Base-by-base conservation (phyloP, 2,888 invertebrate genomes). In the Tenthredo notha region DNA sequence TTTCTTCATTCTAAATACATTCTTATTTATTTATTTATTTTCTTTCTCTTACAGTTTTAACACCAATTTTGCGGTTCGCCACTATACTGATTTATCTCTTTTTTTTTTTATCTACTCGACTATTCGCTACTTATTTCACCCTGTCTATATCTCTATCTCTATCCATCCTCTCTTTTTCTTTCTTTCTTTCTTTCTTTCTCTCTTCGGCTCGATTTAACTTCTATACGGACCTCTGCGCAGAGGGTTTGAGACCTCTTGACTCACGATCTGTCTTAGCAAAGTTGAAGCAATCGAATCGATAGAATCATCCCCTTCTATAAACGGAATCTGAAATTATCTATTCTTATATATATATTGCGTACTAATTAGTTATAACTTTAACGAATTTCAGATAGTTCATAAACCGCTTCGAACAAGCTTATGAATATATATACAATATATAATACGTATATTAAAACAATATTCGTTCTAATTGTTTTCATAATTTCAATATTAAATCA, bases 201-300 rank as follows among this genome's bases (percentile, higher is more conserved):
- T 74, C 43, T 40, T 43, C 21, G 21, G 74, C 74, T 43, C 21
- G 40, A 43, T 74, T 43, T 43, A 43, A 33, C 67, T 29, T 18
- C 43, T 25, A 43, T 25, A 43, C n/a, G 40, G 40, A 67, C 33
- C 67, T 67, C 33, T 33, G 67, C 67, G 33, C 29, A 12, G 61
- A 61, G 33, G 40, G 70, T 70, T 33, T n/a, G 33, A 33, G n/a
- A 15, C 70, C 40, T 37, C 70, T 70, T 70, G 70, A 29, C 37
- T 70, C 37, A 18, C 37, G 70, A 72, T 72, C 40, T 18, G 70
- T 72, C 70, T 72, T 72, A 9, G 9, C 43, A 74, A 43, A 74
- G 25, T 43, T 3, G 74, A 74, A 47, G 74, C 40, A 74, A 74
- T 74, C 74, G 43, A 74, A 74, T 40, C 74, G 74, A 74, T 74